Evolutionary conservation across 2,888 invertebrate species (phyloP), one percentile per base, ranked within the genome.

Genomic region (Tachina grossa): DNA sequence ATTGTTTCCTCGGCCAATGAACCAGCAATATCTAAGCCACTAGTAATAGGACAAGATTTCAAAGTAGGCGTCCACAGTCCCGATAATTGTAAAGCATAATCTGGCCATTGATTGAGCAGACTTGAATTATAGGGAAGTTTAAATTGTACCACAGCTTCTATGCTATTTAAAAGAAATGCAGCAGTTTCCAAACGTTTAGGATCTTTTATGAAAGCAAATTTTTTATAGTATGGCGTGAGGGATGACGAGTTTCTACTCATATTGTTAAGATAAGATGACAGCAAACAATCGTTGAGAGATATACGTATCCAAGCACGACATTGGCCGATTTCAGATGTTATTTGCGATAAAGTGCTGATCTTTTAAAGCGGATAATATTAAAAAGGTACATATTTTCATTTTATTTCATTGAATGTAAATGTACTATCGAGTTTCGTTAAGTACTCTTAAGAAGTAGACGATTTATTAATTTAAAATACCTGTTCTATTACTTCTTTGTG

Each of bases 221-320:
- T 94, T 87, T 95, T 95, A 91, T 98, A 99, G 91, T 97, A 98
- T 9, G 96, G 95, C 91, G 95, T 96, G 8, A 98, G 92, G 0
- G 96, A 95, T 16, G 95, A 95, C 88, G 95, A 95, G 89, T 98
- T 97, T 87, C 95, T 95, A 2, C 96, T 93, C 90, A 98, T 95
- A 5, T 97, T 96, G 82, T 95, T 95, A 88, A 98, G 93, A 90
- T 98, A 98, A 41, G 98, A 97, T 2, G 97, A 96, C 61, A 98
- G 93, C 5, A 98, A 93, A 11, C 97, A 96, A 90, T 98, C 98
- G 91, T 98, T 98, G 1, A 98, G 93, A 0, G 97, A 97, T 75
- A 97, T 93, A 9, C 98, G 94, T 45, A 99, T 94, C 98, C 98
- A 99, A 5, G 97, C 97, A 88, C 98, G 94, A 89, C 98, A 98